Evolutionary conservation across 2,113 vertebrate genomes (phyloP), one percentile per base, ranked within the genome.

Genomic region (Donacobius atricapilla): DNA sequence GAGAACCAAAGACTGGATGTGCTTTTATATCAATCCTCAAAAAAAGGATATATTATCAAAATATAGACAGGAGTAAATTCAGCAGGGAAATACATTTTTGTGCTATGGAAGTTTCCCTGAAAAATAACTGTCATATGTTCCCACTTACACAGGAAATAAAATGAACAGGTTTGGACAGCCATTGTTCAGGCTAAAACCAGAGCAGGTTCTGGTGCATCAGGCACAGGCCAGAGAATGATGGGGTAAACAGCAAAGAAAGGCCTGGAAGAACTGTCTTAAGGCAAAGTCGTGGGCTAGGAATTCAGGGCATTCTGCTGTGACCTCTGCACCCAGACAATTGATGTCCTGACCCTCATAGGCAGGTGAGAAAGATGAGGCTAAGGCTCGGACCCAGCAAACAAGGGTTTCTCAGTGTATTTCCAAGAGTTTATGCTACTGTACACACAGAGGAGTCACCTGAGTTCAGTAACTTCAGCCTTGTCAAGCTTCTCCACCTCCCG

Each of bases 381-480:
- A 56, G 70, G 54, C 33, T 94, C 68, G 88, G 50, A 57, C 3
- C 22, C 68, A 70, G 31, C 27, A 78, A 83, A 73, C 33, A 70
- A 58, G 8, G 23, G 16, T 12, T 1, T 86, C 40, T 48, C 60
- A 28, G 31, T 40, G 42, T 51, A 57, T 69, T 88, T 87, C 60
- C 51, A 57, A 35, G 66, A 78, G 11, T 86, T 85, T 70, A 30
- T 45, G 60, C 48, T 81, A 33, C 17, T 35, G 35, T 11, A 40
- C 21, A 64, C 8, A 4, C 21, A 57, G 63, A 33, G 15, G 8
- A 17, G 18, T 71, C 95, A 99, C 99, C 99, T 98, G 89, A 99
- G 99, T 96, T 99, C 99, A 1, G 99, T 99, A 96, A 99, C 99
- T 22, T 99, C 99, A 3, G 99, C 98, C 95, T 99, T 99, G 54